These are phyloP conservation scores for Hippasteria phrygiana DNA, from an alignment of 53 echinoderm and acorn worm species.

Conservation along the genomic window DNA sequence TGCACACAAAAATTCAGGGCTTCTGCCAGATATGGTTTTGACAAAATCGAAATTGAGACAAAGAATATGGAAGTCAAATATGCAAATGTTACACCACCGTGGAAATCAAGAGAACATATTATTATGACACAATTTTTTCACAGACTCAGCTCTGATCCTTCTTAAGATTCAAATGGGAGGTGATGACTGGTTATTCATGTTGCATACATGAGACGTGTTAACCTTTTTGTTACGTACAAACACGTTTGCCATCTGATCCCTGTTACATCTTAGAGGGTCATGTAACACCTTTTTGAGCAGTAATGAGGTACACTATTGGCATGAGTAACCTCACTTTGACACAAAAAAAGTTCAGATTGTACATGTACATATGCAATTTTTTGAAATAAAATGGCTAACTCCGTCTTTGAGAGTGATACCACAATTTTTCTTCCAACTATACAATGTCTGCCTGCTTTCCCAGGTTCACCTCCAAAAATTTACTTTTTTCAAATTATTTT, in stretches of 20 bases:
- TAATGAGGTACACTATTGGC: too few relatives aligned
- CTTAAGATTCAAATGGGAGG: conserved; percentile 76
- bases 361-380: too few relatives aligned
- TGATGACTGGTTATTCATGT: conserved; percentile 88
- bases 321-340: too few relatives aligned
- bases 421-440: too few relatives aligned
- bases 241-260: conserved; percentile 85
- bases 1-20: neutral
- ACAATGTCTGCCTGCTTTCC: too few relatives aligned
- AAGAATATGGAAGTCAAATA: neutral
- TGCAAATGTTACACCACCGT: conserved; percentile 33
- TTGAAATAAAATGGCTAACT: too few relatives aligned
- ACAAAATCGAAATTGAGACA: neutral
- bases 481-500: too few relatives aligned
- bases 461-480: too few relatives aligned
- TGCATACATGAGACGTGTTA: conserved; percentile 78
- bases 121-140: neutral
- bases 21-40: neutral
- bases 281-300: too few relatives aligned
- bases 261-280: too few relatives aligned
- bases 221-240: conserved; percentile 77
- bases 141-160: conserved; percentile 51
- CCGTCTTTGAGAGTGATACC: too few relatives aligned
- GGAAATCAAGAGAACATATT: conserved; percentile 1
- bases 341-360: too few relatives aligned